Evolutionary conservation across 2,888 invertebrate genomes (phyloP).

Genomic region (Lepidochitona cinerea): DNA sequence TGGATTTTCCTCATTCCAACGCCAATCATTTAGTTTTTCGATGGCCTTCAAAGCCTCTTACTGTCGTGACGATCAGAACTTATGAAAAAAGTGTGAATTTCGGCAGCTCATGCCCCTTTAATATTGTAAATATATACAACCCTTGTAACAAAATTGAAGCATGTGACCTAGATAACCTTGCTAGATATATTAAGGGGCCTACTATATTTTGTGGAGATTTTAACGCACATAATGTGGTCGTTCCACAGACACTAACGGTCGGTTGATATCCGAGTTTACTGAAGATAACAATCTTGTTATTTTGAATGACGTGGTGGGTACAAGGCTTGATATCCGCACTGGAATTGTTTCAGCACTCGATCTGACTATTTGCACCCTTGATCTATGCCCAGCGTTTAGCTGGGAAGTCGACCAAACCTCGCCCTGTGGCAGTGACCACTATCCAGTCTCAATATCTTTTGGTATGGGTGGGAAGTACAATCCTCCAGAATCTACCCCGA

Average conservation of each 20-base stretch:
- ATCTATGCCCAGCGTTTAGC: not conserved
- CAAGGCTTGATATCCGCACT: not conserved
- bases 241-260: not conserved
- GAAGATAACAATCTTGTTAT: not conserved
- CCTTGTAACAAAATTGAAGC: not conserved
- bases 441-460: not conserved
- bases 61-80: too few species aligned
- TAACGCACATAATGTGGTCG: not conserved
- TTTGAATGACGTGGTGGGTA: not conserved
- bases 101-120: too few species aligned
- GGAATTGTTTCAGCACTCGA: not conserved
- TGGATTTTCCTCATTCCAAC: too few species aligned
- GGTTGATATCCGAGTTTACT: not conserved
- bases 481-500: not conserved
- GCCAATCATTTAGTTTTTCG: too few species aligned
- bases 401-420: not conserved
- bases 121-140: not conserved
- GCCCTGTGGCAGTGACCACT: not conserved
- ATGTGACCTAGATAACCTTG: not conserved
- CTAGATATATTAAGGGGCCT: not conserved
- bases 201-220: not conserved
- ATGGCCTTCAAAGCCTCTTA: too few species aligned
- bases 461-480: not conserved
- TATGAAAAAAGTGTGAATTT: too few species aligned
- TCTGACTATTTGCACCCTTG: not conserved